phyloP scores from a whole-genome alignment of 2,113 vertebrate genomes.

The Psittacula cyanocephala region DNA sequence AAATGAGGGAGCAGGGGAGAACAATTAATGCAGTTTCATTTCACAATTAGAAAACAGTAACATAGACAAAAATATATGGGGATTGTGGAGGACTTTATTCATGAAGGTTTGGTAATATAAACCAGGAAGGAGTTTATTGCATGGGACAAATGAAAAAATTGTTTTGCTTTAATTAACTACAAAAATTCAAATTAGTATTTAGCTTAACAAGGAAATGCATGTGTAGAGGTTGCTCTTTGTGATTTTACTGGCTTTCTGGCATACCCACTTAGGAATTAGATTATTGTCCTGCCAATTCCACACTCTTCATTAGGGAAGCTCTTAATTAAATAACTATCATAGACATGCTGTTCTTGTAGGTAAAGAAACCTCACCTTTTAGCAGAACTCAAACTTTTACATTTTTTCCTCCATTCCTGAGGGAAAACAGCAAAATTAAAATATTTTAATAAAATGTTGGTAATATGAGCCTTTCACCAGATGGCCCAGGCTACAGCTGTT shows the following conservation, averaged over 20 bases:
- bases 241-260: not conserved
- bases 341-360: not conserved
- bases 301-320: not conserved
- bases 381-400: not conserved
- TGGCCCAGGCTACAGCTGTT: constrained; percentile 1
- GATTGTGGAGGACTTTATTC: not conserved
- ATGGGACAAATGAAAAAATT: not conserved
- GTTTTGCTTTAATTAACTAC: not conserved
- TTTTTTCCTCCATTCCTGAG: not conserved
- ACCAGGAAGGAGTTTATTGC: not conserved
- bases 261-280: not conserved
- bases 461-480: not conserved
- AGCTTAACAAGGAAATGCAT: not conserved
- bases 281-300: not conserved
- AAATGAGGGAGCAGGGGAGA: not conserved
- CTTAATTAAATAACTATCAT: constrained; percentile 32
- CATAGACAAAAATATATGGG: not conserved
- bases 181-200: not conserved
- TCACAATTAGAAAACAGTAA: not conserved
- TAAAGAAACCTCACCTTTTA: constrained; percentile 23
- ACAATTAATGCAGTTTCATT: not conserved
- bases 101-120: not conserved
- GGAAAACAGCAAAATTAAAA: constrained; percentile 6
- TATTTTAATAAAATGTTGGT: not conserved
- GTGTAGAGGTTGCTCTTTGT: not conserved